These are phyloP conservation scores for Tachysurus fulvidraco DNA, from an alignment of 2,113 vertebrate genomes.

Conservation along the genomic window DNA sequence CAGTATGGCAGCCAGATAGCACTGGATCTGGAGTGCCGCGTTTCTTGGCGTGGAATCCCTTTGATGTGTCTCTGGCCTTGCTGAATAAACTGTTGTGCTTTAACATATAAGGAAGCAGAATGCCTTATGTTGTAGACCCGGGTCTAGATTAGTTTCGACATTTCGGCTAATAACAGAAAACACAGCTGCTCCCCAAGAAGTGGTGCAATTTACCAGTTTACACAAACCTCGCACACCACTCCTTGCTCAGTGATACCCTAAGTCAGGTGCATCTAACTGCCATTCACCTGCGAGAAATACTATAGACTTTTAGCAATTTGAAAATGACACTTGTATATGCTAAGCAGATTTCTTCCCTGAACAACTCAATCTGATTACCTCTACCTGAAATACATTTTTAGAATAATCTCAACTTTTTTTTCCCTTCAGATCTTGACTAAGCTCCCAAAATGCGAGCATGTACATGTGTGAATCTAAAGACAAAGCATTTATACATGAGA, in stretches of 20 bases:
- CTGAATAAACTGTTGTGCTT: slow-evolving; percentile 35
- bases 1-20: slow-evolving; percentile 44
- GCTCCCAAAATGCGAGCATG: not conserved
- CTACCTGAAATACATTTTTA: not conserved
- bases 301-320: not conserved
- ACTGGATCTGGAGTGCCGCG: slow-evolving; percentile 37
- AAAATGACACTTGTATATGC: not conserved
- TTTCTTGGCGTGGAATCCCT: slow-evolving; percentile 53
- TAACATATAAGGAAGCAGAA: slow-evolving; percentile 37
- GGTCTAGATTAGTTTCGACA: slow-evolving; percentile 21
- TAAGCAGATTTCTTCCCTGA: not conserved
- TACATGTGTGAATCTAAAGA: too few relatives aligned
- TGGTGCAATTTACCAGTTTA: not conserved
- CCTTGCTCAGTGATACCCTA: not conserved
- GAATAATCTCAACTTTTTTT: not conserved
- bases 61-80: slow-evolving; percentile 50
- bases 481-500: too few relatives aligned
- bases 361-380: not conserved
- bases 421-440: not conserved
- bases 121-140: not conserved
- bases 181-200: slow-evolving; percentile 4
- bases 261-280: slow-evolving; percentile 14
- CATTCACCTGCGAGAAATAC: not conserved
- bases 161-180: not conserved
- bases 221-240: slow-evolving; percentile 11